These are phyloP conservation scores for Tribolium castaneum DNA, from an alignment of 1,140 invertebrate genomes.

Conservation along the genomic window DNA sequence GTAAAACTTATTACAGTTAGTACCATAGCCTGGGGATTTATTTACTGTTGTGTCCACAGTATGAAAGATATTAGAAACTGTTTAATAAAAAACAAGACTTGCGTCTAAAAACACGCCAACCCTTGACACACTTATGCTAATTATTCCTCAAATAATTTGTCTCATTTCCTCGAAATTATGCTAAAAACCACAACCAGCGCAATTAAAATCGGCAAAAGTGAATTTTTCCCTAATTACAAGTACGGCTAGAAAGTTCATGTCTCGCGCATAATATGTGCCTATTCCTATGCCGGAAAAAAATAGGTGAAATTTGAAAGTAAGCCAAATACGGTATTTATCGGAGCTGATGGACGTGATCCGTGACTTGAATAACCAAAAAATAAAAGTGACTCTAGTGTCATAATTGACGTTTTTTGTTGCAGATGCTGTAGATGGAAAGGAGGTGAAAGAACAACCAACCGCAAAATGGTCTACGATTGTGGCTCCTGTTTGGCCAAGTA, in stretches of 20 bases:
- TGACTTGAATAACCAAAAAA: neutral
- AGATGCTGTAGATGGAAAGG: neutral
- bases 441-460: neutral
- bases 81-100: neutral
- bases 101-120: neutral
- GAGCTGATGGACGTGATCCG: neutral
- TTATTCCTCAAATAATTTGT: neutral
- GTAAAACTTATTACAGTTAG: too few species aligned
- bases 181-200: neutral
- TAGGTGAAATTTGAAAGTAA: neutral
- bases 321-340: neutral
- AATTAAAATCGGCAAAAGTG: neutral
- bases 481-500: slow-evolving; percentile 76
- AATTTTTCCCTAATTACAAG: neutral
- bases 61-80: too few species aligned
- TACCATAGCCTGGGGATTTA: too few species aligned
- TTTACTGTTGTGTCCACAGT: too few species aligned
- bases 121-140: neutral
- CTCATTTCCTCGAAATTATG: neutral
- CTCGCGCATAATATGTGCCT: neutral
- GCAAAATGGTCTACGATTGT: slow-evolving; percentile 67
- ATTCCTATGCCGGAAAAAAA: neutral
- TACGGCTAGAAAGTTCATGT: neutral
- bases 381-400: too few species aligned
- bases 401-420: neutral